These are phyloP conservation scores for Ophion slaviceki DNA, from an alignment of 2,888 invertebrate species.

Conservation along the genomic window DNA sequence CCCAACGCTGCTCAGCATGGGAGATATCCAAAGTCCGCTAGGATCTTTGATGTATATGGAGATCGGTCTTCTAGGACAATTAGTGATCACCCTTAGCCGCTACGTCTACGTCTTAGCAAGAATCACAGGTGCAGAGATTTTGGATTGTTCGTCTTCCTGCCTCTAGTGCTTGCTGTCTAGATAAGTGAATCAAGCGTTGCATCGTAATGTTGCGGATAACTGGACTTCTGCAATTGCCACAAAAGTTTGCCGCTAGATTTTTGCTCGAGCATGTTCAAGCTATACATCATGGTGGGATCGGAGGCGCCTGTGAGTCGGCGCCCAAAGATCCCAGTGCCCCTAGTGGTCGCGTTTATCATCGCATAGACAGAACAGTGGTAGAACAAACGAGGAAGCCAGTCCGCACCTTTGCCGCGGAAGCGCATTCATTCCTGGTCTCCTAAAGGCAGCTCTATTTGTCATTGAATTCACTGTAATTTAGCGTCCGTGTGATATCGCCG, in stretches of 20 bases:
- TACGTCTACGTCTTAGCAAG: too few species aligned
- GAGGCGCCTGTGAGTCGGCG: slow-evolving; percentile 38
- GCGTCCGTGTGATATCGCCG: slow-evolving; percentile 51
- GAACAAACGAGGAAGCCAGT: slow-evolving; percentile 61
- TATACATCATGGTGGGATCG: slow-evolving; percentile 34
- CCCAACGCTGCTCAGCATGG: neutral
- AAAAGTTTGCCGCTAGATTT: neutral
- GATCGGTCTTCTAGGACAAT: too few species aligned
- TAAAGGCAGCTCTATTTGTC: slow-evolving; percentile 60
- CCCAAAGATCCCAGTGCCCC: slow-evolving; percentile 11
- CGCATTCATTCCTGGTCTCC: slow-evolving; percentile 57
- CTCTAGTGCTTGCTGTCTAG: neutral
- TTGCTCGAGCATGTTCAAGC: slow-evolving; percentile 1
- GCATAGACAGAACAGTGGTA: slow-evolving; percentile 62
- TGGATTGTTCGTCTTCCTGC: too few species aligned
- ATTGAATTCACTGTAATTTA: slow-evolving; percentile 51
- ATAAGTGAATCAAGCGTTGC: neutral
- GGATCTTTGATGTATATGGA: too few species aligned
- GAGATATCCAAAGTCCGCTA: too few species aligned
- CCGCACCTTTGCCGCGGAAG: slow-evolving; percentile 50
- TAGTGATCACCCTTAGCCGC: too few species aligned
- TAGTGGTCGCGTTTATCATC: slow-evolving; percentile 63
- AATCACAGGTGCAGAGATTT: too few species aligned
- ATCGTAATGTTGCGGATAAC: neutral
- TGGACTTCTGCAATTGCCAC: neutral